phyloP scores from a whole-genome alignment of 2,113 vertebrate species.

The Ctenodactylus gundi region DNA sequence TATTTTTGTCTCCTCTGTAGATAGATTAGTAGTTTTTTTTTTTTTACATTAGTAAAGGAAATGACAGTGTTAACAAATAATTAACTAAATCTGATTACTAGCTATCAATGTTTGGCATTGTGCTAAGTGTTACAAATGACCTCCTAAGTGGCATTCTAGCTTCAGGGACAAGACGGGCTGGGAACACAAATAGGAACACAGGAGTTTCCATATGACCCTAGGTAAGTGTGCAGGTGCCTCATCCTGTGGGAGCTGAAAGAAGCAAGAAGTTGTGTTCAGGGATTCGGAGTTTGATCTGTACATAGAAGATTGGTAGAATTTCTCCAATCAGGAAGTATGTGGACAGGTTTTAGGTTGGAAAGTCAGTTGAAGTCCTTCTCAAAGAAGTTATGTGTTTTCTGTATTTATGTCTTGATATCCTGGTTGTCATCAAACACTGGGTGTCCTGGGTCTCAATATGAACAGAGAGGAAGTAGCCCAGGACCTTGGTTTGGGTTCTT shows the following conservation, averaged over 20 bases:
- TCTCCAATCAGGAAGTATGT: neutral
- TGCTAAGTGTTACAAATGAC: neutral
- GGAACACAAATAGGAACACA: neutral
- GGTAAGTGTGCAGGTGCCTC: neutral
- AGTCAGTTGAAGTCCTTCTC: neutral
- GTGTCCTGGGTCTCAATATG: neutral
- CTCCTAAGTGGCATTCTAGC: neutral
- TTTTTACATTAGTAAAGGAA: neutral
- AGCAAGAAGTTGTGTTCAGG: neutral
- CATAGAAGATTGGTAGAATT: neutral
- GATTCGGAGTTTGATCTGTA: neutral
- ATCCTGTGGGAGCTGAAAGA: neutral
- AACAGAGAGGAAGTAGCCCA: neutral
- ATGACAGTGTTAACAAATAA: neutral
- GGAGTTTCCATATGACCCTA: fast-evolving
- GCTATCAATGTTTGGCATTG: neutral
- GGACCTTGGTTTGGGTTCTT: neutral
- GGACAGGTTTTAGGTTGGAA: neutral
- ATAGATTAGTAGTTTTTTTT: neutral
- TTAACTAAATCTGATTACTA: neutral
- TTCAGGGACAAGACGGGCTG: neutral
- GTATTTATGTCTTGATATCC: neutral
- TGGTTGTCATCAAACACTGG: neutral
- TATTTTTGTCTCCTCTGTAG: neutral
- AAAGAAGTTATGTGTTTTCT: neutral